Conservation (phyloP, 2,888 invertebrate genomes). For the Pristionchus japonicus region DNA sequence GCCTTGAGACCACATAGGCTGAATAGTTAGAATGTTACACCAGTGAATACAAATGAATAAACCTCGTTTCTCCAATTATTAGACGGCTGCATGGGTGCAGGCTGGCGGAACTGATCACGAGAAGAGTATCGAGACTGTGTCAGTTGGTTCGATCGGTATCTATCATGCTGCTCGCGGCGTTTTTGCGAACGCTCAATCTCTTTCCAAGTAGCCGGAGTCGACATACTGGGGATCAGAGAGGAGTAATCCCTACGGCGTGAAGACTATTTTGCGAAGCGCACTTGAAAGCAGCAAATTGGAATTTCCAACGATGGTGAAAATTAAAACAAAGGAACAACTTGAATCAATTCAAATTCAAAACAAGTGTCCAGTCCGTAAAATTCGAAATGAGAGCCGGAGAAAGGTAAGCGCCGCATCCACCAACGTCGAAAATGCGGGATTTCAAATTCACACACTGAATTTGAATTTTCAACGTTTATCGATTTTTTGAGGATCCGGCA, state of each 20-base stretch:
- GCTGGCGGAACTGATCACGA: neutral
- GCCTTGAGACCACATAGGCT: neutral
- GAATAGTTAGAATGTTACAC: neutral
- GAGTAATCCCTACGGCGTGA: neutral
- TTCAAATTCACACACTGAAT: too few relatives aligned
- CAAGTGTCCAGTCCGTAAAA: too few relatives aligned
- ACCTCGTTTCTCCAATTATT: slow-evolving; percentile 31
- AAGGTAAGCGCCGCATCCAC: too few relatives aligned
- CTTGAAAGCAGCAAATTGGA: slow-evolving; percentile 12
- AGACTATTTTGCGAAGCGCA: neutral
- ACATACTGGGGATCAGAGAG: neutral
- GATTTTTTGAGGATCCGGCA: too few relatives aligned
- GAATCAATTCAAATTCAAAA: too few relatives aligned
- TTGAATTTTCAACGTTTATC: too few relatives aligned
- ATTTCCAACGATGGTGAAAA: neutral
- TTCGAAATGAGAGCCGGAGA: too few relatives aligned
- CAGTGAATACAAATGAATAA: too few relatives aligned
- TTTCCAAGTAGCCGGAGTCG: slow-evolving; percentile 26
- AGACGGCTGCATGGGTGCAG: neutral
- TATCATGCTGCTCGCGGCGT: neutral
- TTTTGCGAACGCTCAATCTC: slow-evolving; percentile 25
- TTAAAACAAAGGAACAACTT: too few relatives aligned
- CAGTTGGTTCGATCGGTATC: neutral
- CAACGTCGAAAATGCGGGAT: neutral
- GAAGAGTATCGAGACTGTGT: slow-evolving; percentile 25